Evolutionary conservation across 2,797 vertebrate species (phyloP).

Genomic region (Pipistrellus pygmaeus): DNA sequence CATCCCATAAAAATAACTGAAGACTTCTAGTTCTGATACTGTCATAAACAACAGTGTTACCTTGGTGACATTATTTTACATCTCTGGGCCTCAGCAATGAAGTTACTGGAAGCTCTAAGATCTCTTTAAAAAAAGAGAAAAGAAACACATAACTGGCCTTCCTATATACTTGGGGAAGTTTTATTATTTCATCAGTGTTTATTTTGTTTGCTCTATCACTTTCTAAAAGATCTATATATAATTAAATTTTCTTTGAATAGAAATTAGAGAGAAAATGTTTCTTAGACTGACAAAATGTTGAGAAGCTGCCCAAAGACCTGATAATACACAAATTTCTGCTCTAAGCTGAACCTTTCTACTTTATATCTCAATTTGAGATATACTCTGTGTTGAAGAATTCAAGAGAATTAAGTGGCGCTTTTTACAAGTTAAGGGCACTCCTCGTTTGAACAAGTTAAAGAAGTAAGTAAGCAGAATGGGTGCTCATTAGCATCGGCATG

Average conservation of each 20-base stretch:
- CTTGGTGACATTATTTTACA: constrained; percentile 23
- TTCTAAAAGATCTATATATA: constrained; percentile 18
- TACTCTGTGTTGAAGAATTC: not conserved
- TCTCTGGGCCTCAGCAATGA: not conserved
- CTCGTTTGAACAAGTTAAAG: not conserved
- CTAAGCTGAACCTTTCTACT: not conserved
- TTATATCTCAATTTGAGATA: not conserved
- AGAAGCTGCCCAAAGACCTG: constrained; percentile 20
- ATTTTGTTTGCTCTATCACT: constrained; percentile 10
- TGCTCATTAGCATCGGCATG: constrained; percentile 21
- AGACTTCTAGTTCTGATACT: not conserved
- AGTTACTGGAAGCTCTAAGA: not conserved
- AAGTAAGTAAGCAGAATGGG: constrained; percentile 8
- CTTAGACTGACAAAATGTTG: constrained; percentile 47
- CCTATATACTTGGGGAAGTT: not conserved
- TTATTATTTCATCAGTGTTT: constrained; percentile 52
- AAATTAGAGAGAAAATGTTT: constrained; percentile 56
- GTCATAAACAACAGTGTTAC: not conserved
- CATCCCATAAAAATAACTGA: not conserved
- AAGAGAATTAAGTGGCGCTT: not conserved
- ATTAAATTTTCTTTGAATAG: constrained; percentile 37
- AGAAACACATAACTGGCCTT: not conserved
- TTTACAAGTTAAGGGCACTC: not conserved
- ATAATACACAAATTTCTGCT: constrained; percentile 18
- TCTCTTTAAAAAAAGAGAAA: not conserved